Base-by-base conservation (phyloP, 2,113 vertebrate species). In the Psephotus haematonotus region DNA sequence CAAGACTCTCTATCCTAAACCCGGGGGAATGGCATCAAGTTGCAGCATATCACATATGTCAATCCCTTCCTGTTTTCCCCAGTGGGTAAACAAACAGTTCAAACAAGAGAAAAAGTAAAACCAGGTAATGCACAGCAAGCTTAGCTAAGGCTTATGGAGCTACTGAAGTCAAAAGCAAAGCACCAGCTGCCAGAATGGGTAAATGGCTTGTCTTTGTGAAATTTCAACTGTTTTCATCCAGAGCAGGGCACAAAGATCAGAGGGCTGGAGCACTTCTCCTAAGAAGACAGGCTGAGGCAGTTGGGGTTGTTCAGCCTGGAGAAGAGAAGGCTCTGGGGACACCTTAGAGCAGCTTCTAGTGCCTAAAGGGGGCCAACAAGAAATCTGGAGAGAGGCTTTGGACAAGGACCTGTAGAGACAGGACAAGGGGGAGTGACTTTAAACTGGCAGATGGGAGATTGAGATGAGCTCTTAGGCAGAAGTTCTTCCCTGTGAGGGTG, bases 71-170 rank as follows among this genome's bases (percentile, higher is more conserved):
- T 44, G 33, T 74, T 81, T 67, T 17, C 63, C n/a, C 17, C 37
- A 57, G 2, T 4, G 27, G 17, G 29, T 43, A 62, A 91, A 52
- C 9, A 15, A 6, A 24, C 4, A 22, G 44, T 76, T 37, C 43
- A 67, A 71, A 33, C 13, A 39, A 18, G 29, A 2, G 33, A 35
- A 47, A 35, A 29, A 17, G 2, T 16, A 6, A 70, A 80, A 52
- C 1, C 3, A 33, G 55, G 24, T 18, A 25, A 25, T 2, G 4
- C 22, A 5, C 13, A 67, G 37, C 0, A 10, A 88, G 15, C 35
- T 72, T 46, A 53, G 7, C 25, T n/a, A 59, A 59, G 31, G 10
- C 18, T 81, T 82, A 7, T 1, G 5, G 46, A 46, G 63, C 55
- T 81, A 24, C 17, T 59, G 25, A 46, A 69, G 24, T 52, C 47